Base-by-base conservation (phyloP, 2,797 vertebrate species). In the Phataginus tricuspis region DNA sequence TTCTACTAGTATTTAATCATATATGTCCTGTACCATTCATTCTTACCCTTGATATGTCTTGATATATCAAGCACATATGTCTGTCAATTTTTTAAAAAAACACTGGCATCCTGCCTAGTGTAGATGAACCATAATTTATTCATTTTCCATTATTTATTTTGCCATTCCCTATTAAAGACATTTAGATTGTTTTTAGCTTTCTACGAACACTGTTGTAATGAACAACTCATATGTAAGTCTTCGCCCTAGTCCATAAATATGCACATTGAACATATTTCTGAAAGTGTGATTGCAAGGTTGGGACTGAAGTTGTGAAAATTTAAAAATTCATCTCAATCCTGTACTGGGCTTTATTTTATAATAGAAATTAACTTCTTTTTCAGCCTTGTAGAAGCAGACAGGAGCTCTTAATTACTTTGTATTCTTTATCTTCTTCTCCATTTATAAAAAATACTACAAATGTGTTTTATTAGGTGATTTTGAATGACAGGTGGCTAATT, bases 111-210 rank as follows among this genome's bases (percentile, higher is more conserved):
- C 53, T 95, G 16, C 18, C 12, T 42, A n/a, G 18, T 77, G 18
- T 93, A 90, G 61, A 69, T 85, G 77, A 94, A 85, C n/a, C 34
- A 37, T 82, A 77, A 34, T 71, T 86, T 86, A 77, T 37, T 92
- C 9, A 59, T 91, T 97, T 95, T 79, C 19, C 31, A 6, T 79
- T 21, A 72, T 75, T 90, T 84, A 71, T 68, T 75, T 92, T 90
- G 45, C 53, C 83, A 87, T 83, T 96, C 13, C 8, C 8, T 95
- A 25, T 37, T 97, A 74, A 57, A 92, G 61, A 49, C 37, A 85
- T 92, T 91, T 94, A 69, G 53, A 29, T 90, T 45, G 74, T 79
- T 96, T 91, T 84, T 80, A 86, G 61, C 53, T 84, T 93, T 89
- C 59, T 85, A 15, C 6, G 64, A 53, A 45, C 29, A 39, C 7